phyloP scores from a whole-genome alignment of 2,797 vertebrate genomes.

The Sebastes steindachneri region DNA sequence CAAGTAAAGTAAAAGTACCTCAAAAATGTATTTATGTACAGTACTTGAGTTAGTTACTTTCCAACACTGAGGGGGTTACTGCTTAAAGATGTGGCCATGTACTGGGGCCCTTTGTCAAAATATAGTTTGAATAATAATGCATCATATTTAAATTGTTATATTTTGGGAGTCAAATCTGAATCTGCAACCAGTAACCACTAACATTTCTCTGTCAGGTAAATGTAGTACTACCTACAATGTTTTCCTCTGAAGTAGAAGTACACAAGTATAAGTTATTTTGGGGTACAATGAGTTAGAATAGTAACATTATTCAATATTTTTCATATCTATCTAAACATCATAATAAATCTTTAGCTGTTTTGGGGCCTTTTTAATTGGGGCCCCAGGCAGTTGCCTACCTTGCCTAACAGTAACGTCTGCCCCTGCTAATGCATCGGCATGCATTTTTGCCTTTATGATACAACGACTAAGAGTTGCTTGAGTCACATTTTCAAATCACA shows the following conservation, averaged over 20 bases:
- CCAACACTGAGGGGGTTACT: not conserved
- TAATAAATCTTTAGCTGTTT: not conserved
- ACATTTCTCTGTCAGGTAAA: not conserved
- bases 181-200: not conserved
- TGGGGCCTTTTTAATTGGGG: not conserved
- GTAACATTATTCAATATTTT: not conserved
- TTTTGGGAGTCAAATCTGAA: not conserved
- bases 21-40: too few relatives aligned
- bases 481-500: not conserved
- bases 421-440: not conserved
- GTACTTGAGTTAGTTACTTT: too few relatives aligned
- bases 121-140: not conserved
- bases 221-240: not conserved
- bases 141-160: not conserved
- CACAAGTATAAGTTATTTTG: not conserved
- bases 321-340: not conserved
- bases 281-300: not conserved
- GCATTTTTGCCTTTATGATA: not conserved
- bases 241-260: not conserved
- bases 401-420: not conserved
- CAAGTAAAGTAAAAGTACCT: too few relatives aligned
- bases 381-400: too few relatives aligned
- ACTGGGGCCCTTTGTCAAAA: not conserved
- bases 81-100: not conserved
- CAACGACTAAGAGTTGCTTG: not conserved